Evolutionary conservation across 2,888 invertebrate species (phyloP), one percentile per base, ranked within the genome.

Genomic region (Drosophila hawaiiensis): DNA sequence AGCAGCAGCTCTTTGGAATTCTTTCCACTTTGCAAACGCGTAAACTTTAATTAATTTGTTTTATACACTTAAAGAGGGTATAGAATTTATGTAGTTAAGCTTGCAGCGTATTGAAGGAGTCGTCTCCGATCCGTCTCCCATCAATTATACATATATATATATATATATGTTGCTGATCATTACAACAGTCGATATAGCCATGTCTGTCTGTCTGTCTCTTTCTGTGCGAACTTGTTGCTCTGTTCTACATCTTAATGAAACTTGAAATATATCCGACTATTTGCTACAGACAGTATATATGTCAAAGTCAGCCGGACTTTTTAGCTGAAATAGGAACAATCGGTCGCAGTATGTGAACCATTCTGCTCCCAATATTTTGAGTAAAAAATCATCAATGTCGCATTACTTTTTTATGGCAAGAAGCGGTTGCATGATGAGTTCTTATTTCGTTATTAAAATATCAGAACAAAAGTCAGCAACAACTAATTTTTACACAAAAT

Each of bases 21-120:
- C 5, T 39, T 50, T 77, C 33, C 54, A 50, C 39, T 55, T 55
- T 25, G 47, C 47, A 28, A 22, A 9, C 6, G 28, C 10, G 28
- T 22, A 33, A 39, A 60, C 52, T 72, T 66, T 59, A 59, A 72
- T 72, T 54, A 58, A 73, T 33, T 58, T 58, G 14, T 29, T 16
- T 16, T 16, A 29, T 2, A n/a, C 22, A 47, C 43, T 22, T 9
- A 22, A 19, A 7, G 22, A 4, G 47, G 16, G 47, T 22, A 47
- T 16, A 25, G 1, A 47, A 25, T 9, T 9, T 9, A 25, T 16
- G 22, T 47, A 16, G 25, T 47, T 16, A 16, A 16, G 47, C 25
- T 25, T 47, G 35, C 22, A 28, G 16, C 25, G 9, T 4, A 9
- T 47, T 47, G 22, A 7, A 22, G 4, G 14, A 22, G 7, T 14